Evolutionary conservation across 2,888 invertebrate genomes (phyloP).

Genomic region (Rotaria magnacalcarata): DNA sequence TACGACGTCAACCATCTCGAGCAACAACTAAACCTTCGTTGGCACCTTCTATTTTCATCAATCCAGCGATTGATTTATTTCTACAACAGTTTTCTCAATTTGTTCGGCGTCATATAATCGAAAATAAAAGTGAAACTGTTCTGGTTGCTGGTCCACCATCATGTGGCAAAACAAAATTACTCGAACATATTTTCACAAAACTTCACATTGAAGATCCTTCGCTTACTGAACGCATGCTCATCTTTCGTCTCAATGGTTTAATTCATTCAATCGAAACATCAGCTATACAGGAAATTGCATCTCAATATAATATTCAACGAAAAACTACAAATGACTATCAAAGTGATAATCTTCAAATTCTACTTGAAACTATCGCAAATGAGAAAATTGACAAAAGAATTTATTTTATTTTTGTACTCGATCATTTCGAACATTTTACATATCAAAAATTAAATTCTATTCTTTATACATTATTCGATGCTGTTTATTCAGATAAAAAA

Average conservation of each 20-base stretch:
- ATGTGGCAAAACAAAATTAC: constrained; percentile 27
- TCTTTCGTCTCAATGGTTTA: constrained; percentile 9
- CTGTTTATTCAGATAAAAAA: constrained; percentile 19
- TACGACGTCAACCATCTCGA: constrained; percentile 8
- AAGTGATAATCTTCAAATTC: constrained; percentile 4
- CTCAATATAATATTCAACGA: background rate
- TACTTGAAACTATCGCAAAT: background rate
- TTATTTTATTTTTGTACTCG: background rate
- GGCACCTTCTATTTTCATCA: background rate
- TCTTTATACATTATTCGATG: constrained; percentile 25
- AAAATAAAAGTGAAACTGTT: constrained; percentile 19
- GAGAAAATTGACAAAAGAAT: background rate
- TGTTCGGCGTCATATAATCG: background rate
- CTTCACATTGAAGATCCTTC: background rate
- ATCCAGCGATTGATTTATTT: background rate
- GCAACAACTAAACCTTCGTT: background rate
- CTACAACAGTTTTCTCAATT: constrained; percentile 14
- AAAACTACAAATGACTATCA: background rate
- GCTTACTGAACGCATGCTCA: background rate
- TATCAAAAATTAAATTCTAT: constrained; percentile 27
- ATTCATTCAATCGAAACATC: constrained; percentile 10
- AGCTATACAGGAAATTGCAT: constrained; percentile 4
- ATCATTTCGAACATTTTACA: constrained; percentile 18
- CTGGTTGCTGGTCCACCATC: constrained; percentile 7
- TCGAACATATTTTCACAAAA: constrained; percentile 1